Evolutionary conservation across 2,888 invertebrate genomes (phyloP).

Genomic region (Drosophila bunnanda): DNA sequence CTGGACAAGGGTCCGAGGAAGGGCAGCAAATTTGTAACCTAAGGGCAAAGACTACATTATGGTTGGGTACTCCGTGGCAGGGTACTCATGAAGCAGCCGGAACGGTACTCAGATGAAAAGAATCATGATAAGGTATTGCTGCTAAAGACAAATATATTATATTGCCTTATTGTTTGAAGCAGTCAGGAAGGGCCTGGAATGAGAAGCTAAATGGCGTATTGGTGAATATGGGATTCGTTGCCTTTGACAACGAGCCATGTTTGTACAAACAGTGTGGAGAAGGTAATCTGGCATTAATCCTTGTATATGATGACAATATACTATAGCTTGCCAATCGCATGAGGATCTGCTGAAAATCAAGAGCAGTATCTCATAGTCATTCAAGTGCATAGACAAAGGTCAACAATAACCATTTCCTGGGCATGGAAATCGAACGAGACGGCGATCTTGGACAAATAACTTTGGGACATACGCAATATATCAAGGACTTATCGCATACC

Average conservation of each 20-base stretch:
- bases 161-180: no score
- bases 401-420: background rate
- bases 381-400: background rate
- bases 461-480: no score
- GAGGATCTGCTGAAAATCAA: background rate
- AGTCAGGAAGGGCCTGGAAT: no score
- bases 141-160: no score
- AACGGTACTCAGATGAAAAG: no score
- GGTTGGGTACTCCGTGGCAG: background rate
- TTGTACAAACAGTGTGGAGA: constrained; percentile 1
- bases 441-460: no score
- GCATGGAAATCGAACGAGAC: background rate
- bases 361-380: background rate
- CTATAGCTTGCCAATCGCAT: no score
- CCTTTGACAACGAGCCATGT: background rate
- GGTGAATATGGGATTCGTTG: no score
- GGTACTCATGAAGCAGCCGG: no score
- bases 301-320: no score
- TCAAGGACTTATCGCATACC: background rate
- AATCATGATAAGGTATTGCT: no score
- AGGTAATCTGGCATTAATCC: background rate
- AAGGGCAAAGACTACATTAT: background rate
- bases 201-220: no score
- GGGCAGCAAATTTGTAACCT: background rate
- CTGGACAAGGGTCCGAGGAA: background rate